Evolutionary conservation across 2,888 invertebrate species (phyloP), one percentile per base, ranked within the genome.

Genomic region (Vanessa cardui): DNA sequence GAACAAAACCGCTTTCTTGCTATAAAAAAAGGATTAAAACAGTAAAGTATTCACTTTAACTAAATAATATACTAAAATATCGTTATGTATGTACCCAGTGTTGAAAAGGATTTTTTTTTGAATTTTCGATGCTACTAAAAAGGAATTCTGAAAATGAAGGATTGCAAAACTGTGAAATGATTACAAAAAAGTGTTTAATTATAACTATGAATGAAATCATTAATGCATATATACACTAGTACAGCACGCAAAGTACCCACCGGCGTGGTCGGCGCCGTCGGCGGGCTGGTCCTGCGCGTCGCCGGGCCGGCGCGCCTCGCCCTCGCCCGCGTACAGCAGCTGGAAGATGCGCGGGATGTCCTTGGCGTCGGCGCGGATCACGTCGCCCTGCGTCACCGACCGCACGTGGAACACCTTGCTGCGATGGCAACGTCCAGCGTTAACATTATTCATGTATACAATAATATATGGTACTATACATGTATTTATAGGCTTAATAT

Each of bases 381-480:
- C 99, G 94, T 99, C 99, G 80, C 99, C 99, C 90, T 99, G 99
- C 73, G 99, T 99, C 77, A 99, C 99, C 71, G 98, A 97, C 75
- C 99, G 96, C 77, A 99, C 99, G 93, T 99, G 99, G 94, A 99
- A 99, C 85, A 99, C 97, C 95, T 99, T 99, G 93, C 99, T 98
- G 94, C 2, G 60, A 33, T n/a, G 62, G 1, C 31, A 33, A 50
- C 6, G 50, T 21, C 3, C 4, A 16, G 4, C 1, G 6, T n/a
- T 26, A 21, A n/a, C 21, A 45, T 21, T n/a, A 9, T 21, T 45
- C 16, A 26, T 46, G 4, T 15, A n/a, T 26, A 46, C n/a, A 15
- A 16, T 26, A 15, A 26, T 15, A 15, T 6, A 12, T 21, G 9
- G 21, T 50, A 50, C 12, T 49, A 18, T 49, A 49, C 8, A 21